phyloP scores from a whole-genome alignment of 2,888 invertebrate species.

The Bibio marci region DNA sequence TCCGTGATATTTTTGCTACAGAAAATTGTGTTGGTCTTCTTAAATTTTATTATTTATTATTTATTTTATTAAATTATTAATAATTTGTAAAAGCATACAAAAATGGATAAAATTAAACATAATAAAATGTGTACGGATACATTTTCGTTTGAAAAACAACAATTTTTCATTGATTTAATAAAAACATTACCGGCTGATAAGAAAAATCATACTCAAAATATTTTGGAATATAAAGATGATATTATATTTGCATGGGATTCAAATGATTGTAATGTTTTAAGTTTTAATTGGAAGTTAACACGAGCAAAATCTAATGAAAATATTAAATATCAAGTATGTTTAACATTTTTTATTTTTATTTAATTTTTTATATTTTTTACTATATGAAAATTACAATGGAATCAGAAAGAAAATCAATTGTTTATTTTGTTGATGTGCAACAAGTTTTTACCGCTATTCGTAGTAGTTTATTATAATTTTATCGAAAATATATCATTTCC shows the following conservation, averaged over 20 bases:
- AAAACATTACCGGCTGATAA: conserved; percentile 32
- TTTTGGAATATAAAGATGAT: conserved; percentile 41
- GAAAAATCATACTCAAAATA: conserved; percentile 33
- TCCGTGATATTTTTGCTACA: too few species aligned
- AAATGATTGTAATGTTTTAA: conserved; percentile 35
- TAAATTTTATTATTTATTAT: too few species aligned
- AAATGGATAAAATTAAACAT: too few species aligned
- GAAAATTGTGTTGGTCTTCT: too few species aligned
- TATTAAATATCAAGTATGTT: conserved; percentile 32
- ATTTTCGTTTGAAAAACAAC: conserved; percentile 34
- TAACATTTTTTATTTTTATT: background rate
- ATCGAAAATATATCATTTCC: too few species aligned
- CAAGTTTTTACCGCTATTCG: too few species aligned
- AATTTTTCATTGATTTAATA: conserved; percentile 36
- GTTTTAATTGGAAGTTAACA: conserved; percentile 35
- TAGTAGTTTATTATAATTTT: too few species aligned
- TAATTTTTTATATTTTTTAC: background rate
- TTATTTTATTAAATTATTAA: too few species aligned
- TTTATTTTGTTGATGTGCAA: too few species aligned
- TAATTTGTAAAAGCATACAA: too few species aligned
- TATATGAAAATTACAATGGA: background rate
- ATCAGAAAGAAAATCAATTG: too few species aligned
- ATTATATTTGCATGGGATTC: conserved; percentile 45
- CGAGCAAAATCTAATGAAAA: conserved; percentile 24
- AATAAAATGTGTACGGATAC: conserved; percentile 31